A percentile compares a stretch with the other conserved stretches of the same genome.
Evolutionary conservation across 2,888 invertebrate species (phyloP).

Genomic region (Linyphia triangularis): DNA sequence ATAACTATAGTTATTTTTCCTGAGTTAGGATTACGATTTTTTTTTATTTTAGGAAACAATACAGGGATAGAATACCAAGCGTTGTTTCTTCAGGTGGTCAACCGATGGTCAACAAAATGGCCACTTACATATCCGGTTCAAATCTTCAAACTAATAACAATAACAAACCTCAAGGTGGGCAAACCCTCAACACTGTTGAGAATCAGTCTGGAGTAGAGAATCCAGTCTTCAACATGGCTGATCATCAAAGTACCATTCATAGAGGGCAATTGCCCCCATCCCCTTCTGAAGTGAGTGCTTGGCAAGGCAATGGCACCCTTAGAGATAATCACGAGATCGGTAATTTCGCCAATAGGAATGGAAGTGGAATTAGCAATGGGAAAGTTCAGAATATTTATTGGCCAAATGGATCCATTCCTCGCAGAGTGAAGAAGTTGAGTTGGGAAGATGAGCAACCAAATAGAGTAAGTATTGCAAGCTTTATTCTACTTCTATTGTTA

Average conservation of each 20-base stretch:
- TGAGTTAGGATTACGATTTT: neutral
- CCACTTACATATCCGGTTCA: slow-evolving; percentile 73
- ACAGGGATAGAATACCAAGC: slow-evolving; percentile 88
- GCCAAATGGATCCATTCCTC: slow-evolving; percentile 86
- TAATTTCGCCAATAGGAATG: slow-evolving; percentile 42
- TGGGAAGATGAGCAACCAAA: slow-evolving; percentile 85
- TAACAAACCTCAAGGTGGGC: slow-evolving; percentile 58
- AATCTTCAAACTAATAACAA: slow-evolving; percentile 71
- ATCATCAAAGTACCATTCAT: slow-evolving; percentile 52
- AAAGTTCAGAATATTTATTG: slow-evolving; percentile 80
- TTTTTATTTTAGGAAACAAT: slow-evolving; percentile 71
- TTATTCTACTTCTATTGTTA: neutral
- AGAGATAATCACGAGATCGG: slow-evolving; percentile 52
- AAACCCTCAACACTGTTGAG: slow-evolving; percentile 34
- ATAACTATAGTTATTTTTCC: too few relatives aligned
- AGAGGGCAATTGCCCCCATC: slow-evolving; percentile 47
- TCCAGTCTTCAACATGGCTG: slow-evolving; percentile 76
- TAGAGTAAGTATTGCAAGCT: slow-evolving; percentile 47
- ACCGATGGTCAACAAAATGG: slow-evolving; percentile 81
- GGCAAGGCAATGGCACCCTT: slow-evolving; percentile 71
- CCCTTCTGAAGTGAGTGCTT: slow-evolving; percentile 61
- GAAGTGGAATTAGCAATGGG: slow-evolving; percentile 61
- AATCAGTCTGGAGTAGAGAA: slow-evolving; percentile 76
- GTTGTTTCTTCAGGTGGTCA: slow-evolving; percentile 94
- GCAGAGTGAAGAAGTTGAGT: slow-evolving; percentile 88